These are phyloP conservation scores for Atta texana DNA, from an alignment of 1,140 invertebrate genomes.

Conservation along the genomic window DNA sequence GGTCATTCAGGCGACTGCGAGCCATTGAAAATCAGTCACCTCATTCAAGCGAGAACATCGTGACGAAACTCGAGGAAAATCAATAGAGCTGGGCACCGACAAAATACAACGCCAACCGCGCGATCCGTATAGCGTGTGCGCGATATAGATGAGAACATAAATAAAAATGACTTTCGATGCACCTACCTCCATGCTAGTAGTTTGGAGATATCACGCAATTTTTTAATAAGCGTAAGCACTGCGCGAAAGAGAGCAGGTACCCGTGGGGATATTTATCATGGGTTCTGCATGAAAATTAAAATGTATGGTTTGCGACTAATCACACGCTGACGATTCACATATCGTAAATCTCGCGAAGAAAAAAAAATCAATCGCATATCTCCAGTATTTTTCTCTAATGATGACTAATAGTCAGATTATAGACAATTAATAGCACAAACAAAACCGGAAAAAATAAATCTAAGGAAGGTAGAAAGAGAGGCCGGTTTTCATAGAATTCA, in stretches of 20 bases:
- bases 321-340: background rate
- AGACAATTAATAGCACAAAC: constrained; percentile 13
- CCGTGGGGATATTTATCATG: too few relatives aligned
- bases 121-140: background rate
- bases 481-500: background rate
- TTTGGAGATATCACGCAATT: background rate
- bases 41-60: constrained; percentile 66
- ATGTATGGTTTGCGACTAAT: constrained; percentile 19
- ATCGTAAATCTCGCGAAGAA: background rate
- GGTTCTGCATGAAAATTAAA: constrained; percentile 45
- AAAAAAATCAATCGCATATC: constrained; percentile 51
- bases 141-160: constrained; percentile 38
- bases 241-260: background rate
- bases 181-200: background rate
- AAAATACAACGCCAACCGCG: constrained; percentile 59
- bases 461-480: background rate
- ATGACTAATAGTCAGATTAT: background rate
- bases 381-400: background rate
- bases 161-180: constrained; percentile 41
- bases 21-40: constrained; percentile 73
- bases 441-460: background rate
- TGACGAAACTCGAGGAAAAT: constrained; percentile 69
- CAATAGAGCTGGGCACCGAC: constrained; percentile 55
- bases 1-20: constrained; percentile 62
- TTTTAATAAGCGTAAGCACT: constrained; percentile 46